A percentile compares a stretch with the other conserved stretches of the same genome.
Conservation (phyloP, 2,888 invertebrate species). For the Nymphalis polychloros region DNA sequence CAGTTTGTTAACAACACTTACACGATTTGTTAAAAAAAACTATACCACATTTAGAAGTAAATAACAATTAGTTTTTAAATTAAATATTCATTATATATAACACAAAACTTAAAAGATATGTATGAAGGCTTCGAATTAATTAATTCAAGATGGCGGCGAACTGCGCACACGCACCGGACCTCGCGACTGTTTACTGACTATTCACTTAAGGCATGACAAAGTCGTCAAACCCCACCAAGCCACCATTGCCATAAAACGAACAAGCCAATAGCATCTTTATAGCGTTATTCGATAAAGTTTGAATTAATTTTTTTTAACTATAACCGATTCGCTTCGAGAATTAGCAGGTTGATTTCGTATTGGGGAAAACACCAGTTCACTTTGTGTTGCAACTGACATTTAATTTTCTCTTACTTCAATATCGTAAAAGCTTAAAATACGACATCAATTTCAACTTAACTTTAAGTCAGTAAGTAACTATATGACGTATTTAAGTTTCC, state of each 20-base stretch:
- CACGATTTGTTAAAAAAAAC: not conserved
- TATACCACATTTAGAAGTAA: not conserved
- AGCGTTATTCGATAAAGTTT: conserved; percentile 12
- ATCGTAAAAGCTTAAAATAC: not conserved
- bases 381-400: conserved; percentile 44
- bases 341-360: conserved; percentile 60
- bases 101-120: not conserved
- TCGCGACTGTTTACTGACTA: conserved; percentile 60
- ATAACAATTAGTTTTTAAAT: not conserved
- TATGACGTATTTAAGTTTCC: no score
- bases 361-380: conserved; percentile 62
- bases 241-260: conserved; percentile 46
- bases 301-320: not conserved
- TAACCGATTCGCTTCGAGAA: conserved; percentile 49
- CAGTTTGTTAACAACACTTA: conserved; percentile 11
- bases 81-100: conserved; percentile 1
- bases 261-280: conserved; percentile 33
- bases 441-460: no score
- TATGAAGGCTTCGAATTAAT: conserved; percentile 26
- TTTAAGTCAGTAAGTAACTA: no score
- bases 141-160: conserved; percentile 51
- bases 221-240: conserved; percentile 64
- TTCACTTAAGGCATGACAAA: conserved; percentile 61
- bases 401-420: conserved; percentile 26
- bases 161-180: conserved; percentile 61